Evolutionary conservation across 1,140 invertebrate species (phyloP), one percentile per base, ranked within the genome.

Genomic region (Leptestheria dahalacensis): DNA sequence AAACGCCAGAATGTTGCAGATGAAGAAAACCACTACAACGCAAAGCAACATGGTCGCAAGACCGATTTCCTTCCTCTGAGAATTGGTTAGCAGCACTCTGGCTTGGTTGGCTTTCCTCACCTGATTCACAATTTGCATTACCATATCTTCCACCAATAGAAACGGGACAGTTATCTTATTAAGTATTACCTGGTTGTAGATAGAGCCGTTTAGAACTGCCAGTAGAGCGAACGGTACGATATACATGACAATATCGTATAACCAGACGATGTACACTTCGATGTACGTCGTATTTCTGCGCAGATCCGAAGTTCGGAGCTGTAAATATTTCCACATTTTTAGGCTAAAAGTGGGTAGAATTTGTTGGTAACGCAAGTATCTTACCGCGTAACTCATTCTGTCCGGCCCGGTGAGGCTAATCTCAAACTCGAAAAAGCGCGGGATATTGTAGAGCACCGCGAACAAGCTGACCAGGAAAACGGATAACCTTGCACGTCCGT

Each of bases 11-110:
- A 95, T 80, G 74, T 97, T 96, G 69, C 92, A 94, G 15, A 88
- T 75, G 65, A 96, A 86, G 72, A 96, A 96, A 0, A 96, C 91
- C 2, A 91, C 80, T 0, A 97, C 92, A 1, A 97, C 90, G 64
- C 86, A 88, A 3, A 96, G 78, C 28, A 97, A 72, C 91, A 97
- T 97, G 28, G 90, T 90, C 15, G 92, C 88, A 51, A 93, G 72
- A 0, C 88, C 86, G 49, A 94, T 89, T 69, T 94, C 91, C 24
- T 88, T 81, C 57, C 83, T 80, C 67, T 92, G 87, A 21, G 85
- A 78, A 24, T 85, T 76, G 0, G 85, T 88, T 24, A 93, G 73
- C 1, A 85, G 78, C 63, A 86, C 84, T 0, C 90, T 78, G 68
- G 91, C 88, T 23, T 79, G 74, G 68, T 91, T 91, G 6, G 90